A percentile compares a stretch with the other conserved stretches of the same genome.
phyloP scores from a whole-genome alignment of 2,113 vertebrate species.

The Girardinichthys multiradiatus region DNA sequence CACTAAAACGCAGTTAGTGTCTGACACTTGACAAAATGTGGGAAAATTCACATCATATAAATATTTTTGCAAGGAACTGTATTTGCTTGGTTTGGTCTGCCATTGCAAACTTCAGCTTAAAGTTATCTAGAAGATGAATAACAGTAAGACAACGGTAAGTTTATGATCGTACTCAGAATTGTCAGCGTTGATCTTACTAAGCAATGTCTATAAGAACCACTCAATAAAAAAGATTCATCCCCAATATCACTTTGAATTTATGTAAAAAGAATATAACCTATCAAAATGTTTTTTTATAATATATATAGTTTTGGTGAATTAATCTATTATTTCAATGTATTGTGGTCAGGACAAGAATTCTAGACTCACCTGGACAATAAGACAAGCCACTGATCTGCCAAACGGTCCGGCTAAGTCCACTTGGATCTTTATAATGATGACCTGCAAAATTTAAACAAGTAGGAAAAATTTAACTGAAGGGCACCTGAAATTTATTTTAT shows the following conservation, averaged over 20 bases:
- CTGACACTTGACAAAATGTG: background rate
- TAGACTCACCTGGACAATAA: slow-evolving; percentile 30
- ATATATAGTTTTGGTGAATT: background rate
- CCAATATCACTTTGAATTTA: slow-evolving; percentile 8
- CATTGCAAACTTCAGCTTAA: background rate
- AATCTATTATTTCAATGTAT: background rate
- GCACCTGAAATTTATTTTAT: too few species aligned
- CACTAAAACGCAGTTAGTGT: background rate
- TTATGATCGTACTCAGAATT: background rate
- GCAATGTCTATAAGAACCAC: background rate
- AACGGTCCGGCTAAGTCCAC: slow-evolving; percentile 14
- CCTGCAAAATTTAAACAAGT: background rate
- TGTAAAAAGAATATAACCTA: background rate
- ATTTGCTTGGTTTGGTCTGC: background rate
- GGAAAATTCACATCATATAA: background rate
- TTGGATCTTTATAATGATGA: slow-evolving; percentile 1
- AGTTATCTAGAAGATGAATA: background rate
- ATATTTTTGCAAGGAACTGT: background rate
- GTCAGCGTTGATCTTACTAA: too few species aligned
- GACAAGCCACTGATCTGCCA: slow-evolving; percentile 28
- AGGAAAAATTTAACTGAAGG: background rate
- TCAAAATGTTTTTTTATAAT: background rate
- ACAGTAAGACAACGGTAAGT: background rate
- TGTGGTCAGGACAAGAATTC: background rate
- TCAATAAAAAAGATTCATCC: background rate